A percentile compares a stretch with the other conserved stretches of the same genome.
phyloP scores from a whole-genome alignment of 2,888 invertebrate genomes.

The Epirrhoe tristata region DNA sequence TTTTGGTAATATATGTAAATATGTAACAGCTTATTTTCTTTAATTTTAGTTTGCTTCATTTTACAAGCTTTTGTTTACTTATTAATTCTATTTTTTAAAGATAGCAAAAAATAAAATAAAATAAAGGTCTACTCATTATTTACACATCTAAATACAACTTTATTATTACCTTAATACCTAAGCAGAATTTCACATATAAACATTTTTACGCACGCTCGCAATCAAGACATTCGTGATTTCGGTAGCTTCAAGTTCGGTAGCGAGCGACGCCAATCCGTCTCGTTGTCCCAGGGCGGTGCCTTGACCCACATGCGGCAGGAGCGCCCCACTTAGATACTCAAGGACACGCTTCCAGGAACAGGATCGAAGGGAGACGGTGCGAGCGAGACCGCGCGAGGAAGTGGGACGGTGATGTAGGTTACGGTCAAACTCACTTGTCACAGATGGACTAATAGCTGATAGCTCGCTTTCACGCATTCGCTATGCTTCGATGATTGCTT shows the following conservation, averaged over 20 bases:
- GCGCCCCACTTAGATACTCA: slow-evolving; percentile 31
- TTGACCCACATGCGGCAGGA: slow-evolving; percentile 41
- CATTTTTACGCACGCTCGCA: too few species aligned
- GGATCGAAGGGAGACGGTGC: slow-evolving; percentile 28
- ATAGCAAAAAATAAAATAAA: too few species aligned
- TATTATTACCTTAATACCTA: too few species aligned
- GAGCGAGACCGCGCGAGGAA: slow-evolving; percentile 21
- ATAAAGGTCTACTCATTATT: too few species aligned
- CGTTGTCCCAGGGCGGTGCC: slow-evolving; percentile 27
- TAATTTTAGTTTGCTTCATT: too few species aligned
- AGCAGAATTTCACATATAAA: too few species aligned
- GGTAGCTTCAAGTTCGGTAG: slow-evolving; percentile 8
- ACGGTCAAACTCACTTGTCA: slow-evolving; percentile 25
- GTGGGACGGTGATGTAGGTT: slow-evolving; percentile 24
- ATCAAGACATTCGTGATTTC: not conserved
- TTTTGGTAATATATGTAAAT: too few species aligned
- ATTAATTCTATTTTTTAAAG: too few species aligned
- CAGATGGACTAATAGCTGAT: slow-evolving; percentile 1
- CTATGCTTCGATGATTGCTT: not conserved
- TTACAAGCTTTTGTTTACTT: too few species aligned
- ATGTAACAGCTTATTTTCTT: too few species aligned
- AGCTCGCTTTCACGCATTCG: slow-evolving; percentile 9
- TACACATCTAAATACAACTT: too few species aligned
- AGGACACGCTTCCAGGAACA: slow-evolving; percentile 32
- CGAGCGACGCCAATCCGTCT: slow-evolving; percentile 26